phyloP scores from a whole-genome alignment of 2,113 vertebrate species.

The Trichomycterus rosablanca region DNA sequence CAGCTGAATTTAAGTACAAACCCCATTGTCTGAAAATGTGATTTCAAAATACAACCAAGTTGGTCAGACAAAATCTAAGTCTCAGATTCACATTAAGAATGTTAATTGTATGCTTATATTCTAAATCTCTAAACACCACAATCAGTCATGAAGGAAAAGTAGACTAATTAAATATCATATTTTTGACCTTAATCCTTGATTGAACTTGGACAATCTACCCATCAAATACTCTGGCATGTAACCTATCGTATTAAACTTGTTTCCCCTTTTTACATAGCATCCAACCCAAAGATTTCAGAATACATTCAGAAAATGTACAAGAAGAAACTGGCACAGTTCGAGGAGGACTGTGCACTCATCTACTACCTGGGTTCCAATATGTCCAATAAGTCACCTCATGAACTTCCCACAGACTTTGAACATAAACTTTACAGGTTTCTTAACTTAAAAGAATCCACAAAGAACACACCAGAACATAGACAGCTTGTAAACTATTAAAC shows the following conservation, averaged over 20 bases:
- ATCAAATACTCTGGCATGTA: too few relatives aligned
- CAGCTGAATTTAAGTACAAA: too few relatives aligned
- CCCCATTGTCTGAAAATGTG: too few relatives aligned
- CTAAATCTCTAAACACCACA: too few relatives aligned
- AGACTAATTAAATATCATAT: too few relatives aligned
- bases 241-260: not conserved
- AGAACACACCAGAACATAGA: slow-evolving; percentile 26
- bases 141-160: too few relatives aligned
- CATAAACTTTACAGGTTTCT: slow-evolving; percentile 74
- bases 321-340: slow-evolving; percentile 74
- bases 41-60: too few relatives aligned
- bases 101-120: too few relatives aligned
- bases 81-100: too few relatives aligned
- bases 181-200: too few relatives aligned
- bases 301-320: slow-evolving; percentile 70
- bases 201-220: too few relatives aligned
- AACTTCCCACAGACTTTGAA: slow-evolving; percentile 72
- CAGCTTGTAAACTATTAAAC: slow-evolving; percentile 29
- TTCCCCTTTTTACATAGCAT: slow-evolving; percentile 62
- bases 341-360: slow-evolving; percentile 81
- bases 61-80: too few relatives aligned
- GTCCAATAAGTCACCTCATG: slow-evolving; percentile 64
- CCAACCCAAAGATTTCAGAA: slow-evolving; percentile 73
- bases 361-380: slow-evolving; percentile 76
- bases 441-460: slow-evolving; percentile 62